Base-by-base conservation (phyloP, 2,888 invertebrate genomes). In the Scaeva pyrastri region DNA sequence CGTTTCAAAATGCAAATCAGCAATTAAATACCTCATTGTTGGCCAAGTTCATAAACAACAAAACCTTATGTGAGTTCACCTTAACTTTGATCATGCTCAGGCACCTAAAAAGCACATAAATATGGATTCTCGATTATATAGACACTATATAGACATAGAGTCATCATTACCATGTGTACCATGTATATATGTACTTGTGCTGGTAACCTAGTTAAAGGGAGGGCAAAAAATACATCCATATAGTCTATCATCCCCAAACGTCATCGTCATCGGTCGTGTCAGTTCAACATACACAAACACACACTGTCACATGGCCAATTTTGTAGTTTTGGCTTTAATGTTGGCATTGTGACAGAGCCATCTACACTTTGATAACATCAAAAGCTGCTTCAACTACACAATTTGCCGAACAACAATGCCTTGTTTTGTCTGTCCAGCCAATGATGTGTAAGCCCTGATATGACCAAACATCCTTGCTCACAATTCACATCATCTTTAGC, bases 331-430 rank as follows among this genome's bases (percentile, higher is more conserved):
- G 43, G 62, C 43, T 26, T 62, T 45, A 16, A 26, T 43, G 43
- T 62, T 62, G 62, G 62, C 62, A 64, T 26, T 45, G 64, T 64
- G 64, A 45, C 64, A 64, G n/a, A n/a, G 64, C 45, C 31, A 31
- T 5, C 31, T 7, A 31, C 31, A 31, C 8, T 45, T 64, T 64
- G 64, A 64, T 64, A 43, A 11, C 26, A 64, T 64, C 62, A 14
- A 41, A 36, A 58, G 55, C n/a, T 7, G 16, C n/a, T 7, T 16
- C 7, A 52, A 4, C 8, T 10, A 39, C 60, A 21, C 5, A 5
- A 31, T 31, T 7, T 39, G 19, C 60, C 41, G 21, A 39, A 23
- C 60, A 14, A 7, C 12, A 60, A 60, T 39, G 39, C 58, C 21
- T 41, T 41, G 41, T 60, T 60, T 41, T 60, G 60, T 60, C 31